Evolutionary conservation across 2,797 vertebrate species (phyloP).

Genomic region (Sparidentex hasta): DNA sequence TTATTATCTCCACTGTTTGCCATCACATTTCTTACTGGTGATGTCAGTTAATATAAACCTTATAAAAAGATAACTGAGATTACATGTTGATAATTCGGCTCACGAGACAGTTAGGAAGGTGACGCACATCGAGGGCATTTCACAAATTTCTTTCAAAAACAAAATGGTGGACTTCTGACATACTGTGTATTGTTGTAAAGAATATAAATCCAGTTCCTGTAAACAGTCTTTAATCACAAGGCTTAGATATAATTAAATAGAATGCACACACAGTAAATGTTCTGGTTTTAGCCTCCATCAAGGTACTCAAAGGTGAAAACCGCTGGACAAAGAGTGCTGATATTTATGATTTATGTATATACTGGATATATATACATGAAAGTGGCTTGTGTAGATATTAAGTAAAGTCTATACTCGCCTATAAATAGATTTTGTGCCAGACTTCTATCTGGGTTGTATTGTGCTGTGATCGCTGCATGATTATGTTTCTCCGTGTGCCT

Average conservation of each 20-base stretch:
- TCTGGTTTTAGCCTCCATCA: background rate
- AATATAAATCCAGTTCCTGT: background rate
- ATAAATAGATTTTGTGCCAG: background rate
- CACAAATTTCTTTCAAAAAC: background rate
- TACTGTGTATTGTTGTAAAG: background rate
- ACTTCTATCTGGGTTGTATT: background rate
- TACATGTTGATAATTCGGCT: background rate
- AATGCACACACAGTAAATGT: background rate
- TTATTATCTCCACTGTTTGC: background rate
- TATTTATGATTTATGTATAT: background rate
- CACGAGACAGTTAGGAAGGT: background rate
- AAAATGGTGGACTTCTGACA: background rate
- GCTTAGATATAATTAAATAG: background rate
- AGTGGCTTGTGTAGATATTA: background rate
- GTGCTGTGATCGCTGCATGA: background rate
- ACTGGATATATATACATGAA: background rate
- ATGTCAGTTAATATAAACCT: background rate
- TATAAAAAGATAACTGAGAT: background rate
- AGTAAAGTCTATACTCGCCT: background rate
- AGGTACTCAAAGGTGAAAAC: background rate
- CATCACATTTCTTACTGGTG: background rate
- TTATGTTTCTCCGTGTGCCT: background rate
- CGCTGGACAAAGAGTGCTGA: background rate
- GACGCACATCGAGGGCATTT: background rate
- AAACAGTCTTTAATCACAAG: background rate